Evolutionary conservation across 2,113 vertebrate species (phyloP).

Genomic region (Larimichthys polyactis): DNA sequence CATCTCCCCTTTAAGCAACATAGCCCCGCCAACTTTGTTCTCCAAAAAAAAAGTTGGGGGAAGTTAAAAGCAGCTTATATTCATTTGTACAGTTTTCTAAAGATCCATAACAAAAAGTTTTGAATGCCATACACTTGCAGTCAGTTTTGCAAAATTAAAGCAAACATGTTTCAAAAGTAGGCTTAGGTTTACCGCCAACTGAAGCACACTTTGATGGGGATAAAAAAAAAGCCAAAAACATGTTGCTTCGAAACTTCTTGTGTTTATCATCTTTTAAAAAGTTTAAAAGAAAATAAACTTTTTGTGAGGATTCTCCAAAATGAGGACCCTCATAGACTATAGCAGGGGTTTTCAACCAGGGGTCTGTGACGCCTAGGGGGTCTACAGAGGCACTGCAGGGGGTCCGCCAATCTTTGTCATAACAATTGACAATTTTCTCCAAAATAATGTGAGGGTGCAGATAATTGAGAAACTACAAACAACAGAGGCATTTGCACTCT

Average conservation of each 20-base stretch:
- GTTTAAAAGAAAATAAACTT: neutral
- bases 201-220: neutral
- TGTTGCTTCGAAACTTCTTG: neutral
- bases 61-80: conserved; percentile 22
- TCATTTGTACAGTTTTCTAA: conserved; percentile 9
- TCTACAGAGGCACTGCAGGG: too few species aligned
- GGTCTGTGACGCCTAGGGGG: too few species aligned
- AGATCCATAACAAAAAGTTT: neutral
- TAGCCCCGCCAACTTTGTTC: neutral
- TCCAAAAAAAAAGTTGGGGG: conserved; percentile 7
- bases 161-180: neutral
- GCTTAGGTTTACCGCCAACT: neutral
- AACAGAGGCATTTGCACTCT: too few species aligned
- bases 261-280: neutral
- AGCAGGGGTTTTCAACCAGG: too few species aligned
- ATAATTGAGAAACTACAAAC: too few species aligned
- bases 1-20: neutral
- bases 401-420: too few species aligned
- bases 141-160: neutral
- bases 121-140: neutral
- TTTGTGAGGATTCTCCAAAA: neutral
- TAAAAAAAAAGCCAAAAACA: neutral
- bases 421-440: too few species aligned
- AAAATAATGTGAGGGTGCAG: too few species aligned
- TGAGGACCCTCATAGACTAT: too few species aligned